These are phyloP conservation scores for Nematostella vectensis DNA, from an alignment of 92 coral and sea anemone species.

Conservation along the genomic window DNA sequence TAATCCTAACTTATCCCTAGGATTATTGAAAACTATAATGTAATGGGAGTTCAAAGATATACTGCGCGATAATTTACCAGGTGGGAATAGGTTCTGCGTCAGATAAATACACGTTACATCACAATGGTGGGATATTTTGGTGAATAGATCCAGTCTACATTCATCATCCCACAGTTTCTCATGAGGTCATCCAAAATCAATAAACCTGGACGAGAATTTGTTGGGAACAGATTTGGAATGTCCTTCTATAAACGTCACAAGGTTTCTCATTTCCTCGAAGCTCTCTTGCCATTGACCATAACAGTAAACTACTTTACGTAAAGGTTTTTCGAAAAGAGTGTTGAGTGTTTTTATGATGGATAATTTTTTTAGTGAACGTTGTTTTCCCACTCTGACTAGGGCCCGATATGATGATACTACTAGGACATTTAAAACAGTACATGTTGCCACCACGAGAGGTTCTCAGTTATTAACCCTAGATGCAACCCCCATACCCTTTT, in stretches of 20 bases:
- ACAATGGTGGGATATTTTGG: conserved; percentile 12
- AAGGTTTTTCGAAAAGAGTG: conserved; percentile 9
- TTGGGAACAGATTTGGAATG: conserved; percentile 8
- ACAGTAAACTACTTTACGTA: conserved; percentile 17
- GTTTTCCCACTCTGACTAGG: conserved; percentile 16
- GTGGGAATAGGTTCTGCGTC: conserved; percentile 15
- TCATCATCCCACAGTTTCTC: conserved; percentile 9
- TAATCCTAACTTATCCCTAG: conserved; percentile 11
- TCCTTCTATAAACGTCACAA: conserved; percentile 25
- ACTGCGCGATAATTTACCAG: conserved; percentile 1
- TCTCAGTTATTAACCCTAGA: not conserved
- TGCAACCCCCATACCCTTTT: no score
- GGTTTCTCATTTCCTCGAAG: not conserved
- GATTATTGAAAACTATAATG: conserved; percentile 17
- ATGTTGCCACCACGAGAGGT: not conserved
- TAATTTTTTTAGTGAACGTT: not conserved
- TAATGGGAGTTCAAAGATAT: conserved; percentile 19
- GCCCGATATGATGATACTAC: conserved; percentile 17
- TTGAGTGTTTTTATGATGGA: conserved; percentile 1
- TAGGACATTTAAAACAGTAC: conserved; percentile 9
- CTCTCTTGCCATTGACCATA: conserved; percentile 28
- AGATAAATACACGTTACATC: conserved; percentile 17
- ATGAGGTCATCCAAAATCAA: conserved; percentile 23
- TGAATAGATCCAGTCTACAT: conserved; percentile 3
- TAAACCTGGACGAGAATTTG: conserved; percentile 7